Percentiles rank a stretch among this genome's conserved stretches.
phyloP scores from a whole-genome alignment of 2,113 vertebrate species.

The Regulus satrapa region DNA sequence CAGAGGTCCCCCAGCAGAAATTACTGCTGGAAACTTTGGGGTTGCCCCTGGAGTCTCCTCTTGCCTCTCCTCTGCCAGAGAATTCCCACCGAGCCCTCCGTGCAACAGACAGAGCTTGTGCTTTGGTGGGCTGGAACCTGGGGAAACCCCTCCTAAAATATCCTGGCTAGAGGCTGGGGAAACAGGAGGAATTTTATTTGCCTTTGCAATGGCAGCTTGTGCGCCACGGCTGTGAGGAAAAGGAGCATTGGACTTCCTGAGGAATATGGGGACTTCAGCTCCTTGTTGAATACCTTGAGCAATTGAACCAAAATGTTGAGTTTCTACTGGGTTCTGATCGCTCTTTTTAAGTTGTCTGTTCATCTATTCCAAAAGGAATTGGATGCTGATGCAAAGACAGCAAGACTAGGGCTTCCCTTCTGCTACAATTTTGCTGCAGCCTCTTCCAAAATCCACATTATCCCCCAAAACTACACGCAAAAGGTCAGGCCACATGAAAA shows the following conservation, averaged over 20 bases:
- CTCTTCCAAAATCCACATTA: neutral
- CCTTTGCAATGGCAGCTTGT: neutral
- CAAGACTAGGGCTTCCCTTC: neutral
- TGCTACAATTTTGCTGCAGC: neutral
- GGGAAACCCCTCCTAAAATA: neutral
- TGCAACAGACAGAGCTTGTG: fast-evolving
- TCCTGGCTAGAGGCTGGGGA: neutral
- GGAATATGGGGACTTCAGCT: neutral
- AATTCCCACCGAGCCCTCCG: neutral
- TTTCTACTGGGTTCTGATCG: neutral
- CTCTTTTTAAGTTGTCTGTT: neutral
- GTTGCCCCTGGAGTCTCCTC: neutral
- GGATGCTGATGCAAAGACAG: neutral
- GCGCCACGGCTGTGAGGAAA: neutral
- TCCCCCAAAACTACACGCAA: neutral
- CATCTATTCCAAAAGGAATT: neutral
- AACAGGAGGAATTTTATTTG: neutral
- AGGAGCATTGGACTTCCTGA: neutral
- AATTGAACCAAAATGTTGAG: neutral
- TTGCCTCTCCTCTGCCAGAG: neutral
- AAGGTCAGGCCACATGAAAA: neutral
- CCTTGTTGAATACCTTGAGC: neutral
- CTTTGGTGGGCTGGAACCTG: neutral
- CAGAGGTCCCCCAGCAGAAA: neutral
- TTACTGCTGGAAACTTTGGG: neutral